A percentile compares a stretch with the other conserved stretches of the same genome.
Conservation (phyloP, 2,113 vertebrate genomes). For the Caranx melampygus region DNA sequence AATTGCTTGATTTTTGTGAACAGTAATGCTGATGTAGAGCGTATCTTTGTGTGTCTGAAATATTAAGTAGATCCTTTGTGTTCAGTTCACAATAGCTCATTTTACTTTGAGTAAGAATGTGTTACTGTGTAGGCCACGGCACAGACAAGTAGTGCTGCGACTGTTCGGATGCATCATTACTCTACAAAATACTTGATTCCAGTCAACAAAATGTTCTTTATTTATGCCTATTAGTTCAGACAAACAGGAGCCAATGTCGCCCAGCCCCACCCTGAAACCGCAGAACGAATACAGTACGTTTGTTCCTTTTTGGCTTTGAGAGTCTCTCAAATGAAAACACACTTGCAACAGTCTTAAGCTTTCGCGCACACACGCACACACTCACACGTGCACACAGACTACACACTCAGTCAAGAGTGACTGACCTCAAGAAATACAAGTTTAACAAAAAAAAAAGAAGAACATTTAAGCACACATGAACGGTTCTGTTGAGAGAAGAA, state of each 20-base stretch:
- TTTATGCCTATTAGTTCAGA: conserved; percentile 64
- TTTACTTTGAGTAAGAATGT: conserved; percentile 29
- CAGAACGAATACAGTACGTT: conserved; percentile 65
- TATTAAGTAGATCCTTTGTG: not conserved
- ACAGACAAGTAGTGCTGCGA: conserved; percentile 32
- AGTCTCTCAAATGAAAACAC: conserved; percentile 41
- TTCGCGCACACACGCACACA: conserved; percentile 39
- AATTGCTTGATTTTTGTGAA: not conserved
- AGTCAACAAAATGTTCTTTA: conserved; percentile 60
- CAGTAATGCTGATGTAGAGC: not conserved
- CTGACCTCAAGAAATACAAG: conserved; percentile 36
- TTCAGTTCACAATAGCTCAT: not conserved
- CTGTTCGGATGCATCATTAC: conserved; percentile 14
- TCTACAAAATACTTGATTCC: conserved; percentile 57
- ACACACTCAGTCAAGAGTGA: conserved; percentile 59
- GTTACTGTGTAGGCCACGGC: conserved; percentile 41
- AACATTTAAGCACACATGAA: conserved; percentile 37
- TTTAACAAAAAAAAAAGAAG: conserved; percentile 30
- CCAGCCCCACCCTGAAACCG: conserved; percentile 48
- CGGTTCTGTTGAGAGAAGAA: conserved; percentile 57
- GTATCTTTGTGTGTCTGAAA: not conserved
- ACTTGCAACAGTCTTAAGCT: conserved; percentile 42
- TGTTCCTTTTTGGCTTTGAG: conserved; percentile 48
- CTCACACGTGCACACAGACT: conserved; percentile 34
- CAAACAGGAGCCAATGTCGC: conserved; percentile 47